Conservation (phyloP, 1,140 invertebrate species). For the Elymnias hypermnestra region DNA sequence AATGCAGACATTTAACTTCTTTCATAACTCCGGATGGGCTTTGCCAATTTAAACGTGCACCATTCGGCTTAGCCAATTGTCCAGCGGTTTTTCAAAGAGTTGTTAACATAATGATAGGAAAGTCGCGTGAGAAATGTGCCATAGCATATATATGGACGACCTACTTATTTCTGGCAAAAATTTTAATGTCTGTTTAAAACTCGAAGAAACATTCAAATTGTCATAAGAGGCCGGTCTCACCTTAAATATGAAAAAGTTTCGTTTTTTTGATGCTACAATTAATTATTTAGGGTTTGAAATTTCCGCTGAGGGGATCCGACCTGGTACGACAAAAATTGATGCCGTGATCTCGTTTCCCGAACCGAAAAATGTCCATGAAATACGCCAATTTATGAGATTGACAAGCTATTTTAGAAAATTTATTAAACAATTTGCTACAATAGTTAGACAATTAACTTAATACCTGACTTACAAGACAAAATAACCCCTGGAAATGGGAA, state of each 20-base stretch:
- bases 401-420: too few species aligned
- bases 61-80: constrained; percentile 7
- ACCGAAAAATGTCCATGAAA: constrained; percentile 14
- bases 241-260: constrained; percentile 13
- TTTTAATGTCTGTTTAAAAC: constrained; percentile 9
- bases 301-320: constrained; percentile 10
- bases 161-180: constrained; percentile 8
- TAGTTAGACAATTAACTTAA: not conserved
- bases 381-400: too few species aligned
- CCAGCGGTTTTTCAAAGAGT: constrained; percentile 8
- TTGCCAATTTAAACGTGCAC: constrained; percentile 9
- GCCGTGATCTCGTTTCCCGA: constrained; percentile 11
- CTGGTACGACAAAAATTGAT: constrained; percentile 14
- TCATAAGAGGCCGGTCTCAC: constrained; percentile 6
- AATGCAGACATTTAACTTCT: constrained; percentile 9
- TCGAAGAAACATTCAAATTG: constrained; percentile 8
- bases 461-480: not conserved
- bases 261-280: constrained; percentile 11
- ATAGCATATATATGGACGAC: constrained; percentile 3
- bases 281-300: constrained; percentile 15
- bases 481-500: not conserved
- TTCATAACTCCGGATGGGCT: constrained; percentile 10
- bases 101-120: constrained; percentile 4
- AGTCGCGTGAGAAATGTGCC: constrained; percentile 1
- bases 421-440: not conserved